Conservation (phyloP, 2,113 vertebrate species). For the Passer montanus region DNA sequence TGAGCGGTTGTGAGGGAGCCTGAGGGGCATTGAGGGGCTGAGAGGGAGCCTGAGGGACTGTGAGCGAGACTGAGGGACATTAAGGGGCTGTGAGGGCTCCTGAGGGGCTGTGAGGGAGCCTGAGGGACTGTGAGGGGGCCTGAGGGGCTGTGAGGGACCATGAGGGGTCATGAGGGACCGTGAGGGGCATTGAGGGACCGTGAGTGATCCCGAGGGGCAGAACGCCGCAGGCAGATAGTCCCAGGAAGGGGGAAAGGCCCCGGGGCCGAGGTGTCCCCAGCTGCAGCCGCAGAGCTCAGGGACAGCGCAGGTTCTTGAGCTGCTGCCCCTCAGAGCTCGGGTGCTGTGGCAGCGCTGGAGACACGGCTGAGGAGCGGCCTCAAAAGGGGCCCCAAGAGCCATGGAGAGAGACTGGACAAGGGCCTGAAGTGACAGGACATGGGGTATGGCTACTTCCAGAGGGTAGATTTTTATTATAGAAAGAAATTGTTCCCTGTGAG, state of each 20-base stretch:
- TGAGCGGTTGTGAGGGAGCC: no score
- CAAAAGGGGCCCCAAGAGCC: background rate
- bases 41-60: no score
- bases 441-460: background rate
- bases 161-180: no score
- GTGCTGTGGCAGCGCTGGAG: no score
- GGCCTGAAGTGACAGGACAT: background rate
- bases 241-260: rapidly evolving
- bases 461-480: background rate
- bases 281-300: background rate
- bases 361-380: background rate
- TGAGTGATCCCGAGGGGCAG: no score
- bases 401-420: background rate
- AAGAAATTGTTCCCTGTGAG: background rate
- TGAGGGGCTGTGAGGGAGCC: background rate
- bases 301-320: background rate
- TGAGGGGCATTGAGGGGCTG: no score
- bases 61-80: no score
- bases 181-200: background rate
- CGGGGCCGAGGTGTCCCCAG: background rate
- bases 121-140: rapidly evolving
- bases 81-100: background rate
- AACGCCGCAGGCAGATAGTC: no score
- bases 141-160: rapidly evolving
- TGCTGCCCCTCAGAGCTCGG: background rate